Base-by-base conservation (phyloP, 2,888 invertebrate species). In the Cheilosia grossa region DNA sequence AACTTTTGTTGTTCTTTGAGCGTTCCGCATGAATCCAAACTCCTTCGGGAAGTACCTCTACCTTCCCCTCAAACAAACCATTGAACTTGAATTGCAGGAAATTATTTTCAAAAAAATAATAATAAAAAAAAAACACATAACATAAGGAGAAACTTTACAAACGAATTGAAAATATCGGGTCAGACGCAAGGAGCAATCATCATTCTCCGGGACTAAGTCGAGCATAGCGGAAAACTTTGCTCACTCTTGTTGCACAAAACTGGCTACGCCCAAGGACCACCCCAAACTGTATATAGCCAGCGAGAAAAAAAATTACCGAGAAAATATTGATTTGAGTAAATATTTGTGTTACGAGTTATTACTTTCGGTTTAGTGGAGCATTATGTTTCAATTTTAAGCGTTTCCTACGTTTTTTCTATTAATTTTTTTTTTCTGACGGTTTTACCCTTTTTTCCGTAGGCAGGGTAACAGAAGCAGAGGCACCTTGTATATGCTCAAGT, bases 291-390 rank as follows among this genome's bases (percentile, higher is more conserved):
- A 53, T 53, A 19, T 2, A 33, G 9, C 40, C 2, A 42, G 7
- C 1, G 27, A 13, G 15, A 54, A 17, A 44, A 30, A 33, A 51
- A 66, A 53, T 24, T 24, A 24, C 6, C 27, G 6, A 27, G 27
- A 7, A 27, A 49, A 70, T 74, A 83, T 83, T 79, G 83, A 83
- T 83, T 83, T 83, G 47, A 79, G 61, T 70, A 83, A 83, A 83
- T 83, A 69, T 83, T 83, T 83, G 74, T 69, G 42, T 83, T 67
- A 53, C 63, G 63, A 78, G 79, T 83, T 83, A 83, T 83, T 83
- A 79, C 79, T 83, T 69, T 74, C 40, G 21, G 67, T 59, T 69
- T 51, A 64, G 79, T 47, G 59, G n/a, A 56, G 72, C 69, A 83
- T 83, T 83, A 79, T 79, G 74, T 83, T 79, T 78, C 79, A 69